Evolutionary conservation across 2,888 invertebrate species (phyloP).

Genomic region (Acleris cristana): DNA sequence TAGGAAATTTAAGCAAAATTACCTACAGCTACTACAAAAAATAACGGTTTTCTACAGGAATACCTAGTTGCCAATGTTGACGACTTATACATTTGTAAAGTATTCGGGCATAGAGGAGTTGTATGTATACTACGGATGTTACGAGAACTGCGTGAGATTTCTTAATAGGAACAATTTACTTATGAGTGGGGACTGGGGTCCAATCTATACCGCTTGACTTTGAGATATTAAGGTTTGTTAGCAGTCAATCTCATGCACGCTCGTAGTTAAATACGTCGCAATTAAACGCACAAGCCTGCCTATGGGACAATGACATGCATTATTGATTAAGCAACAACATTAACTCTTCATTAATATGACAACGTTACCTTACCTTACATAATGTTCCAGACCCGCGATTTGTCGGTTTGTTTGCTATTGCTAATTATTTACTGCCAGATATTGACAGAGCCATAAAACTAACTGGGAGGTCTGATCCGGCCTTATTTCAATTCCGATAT

Average conservation of each 20-base stretch:
- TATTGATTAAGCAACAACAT: constrained; percentile 19
- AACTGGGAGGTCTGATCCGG: constrained; percentile 54
- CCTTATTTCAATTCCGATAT: constrained; percentile 48
- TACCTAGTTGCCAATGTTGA: no score
- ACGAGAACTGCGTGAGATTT: no score
- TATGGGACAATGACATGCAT: constrained; percentile 33
- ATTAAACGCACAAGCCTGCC: constrained; percentile 20
- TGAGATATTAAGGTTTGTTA: constrained; percentile 23
- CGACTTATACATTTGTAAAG: no score
- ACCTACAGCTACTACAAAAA: no score
- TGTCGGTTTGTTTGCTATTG: constrained; percentile 12
- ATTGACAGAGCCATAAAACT: constrained; percentile 44
- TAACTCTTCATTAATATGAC: constrained; percentile 27
- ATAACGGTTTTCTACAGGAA: no score
- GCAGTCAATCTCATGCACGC: constrained; percentile 8
- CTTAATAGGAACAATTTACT: no score
- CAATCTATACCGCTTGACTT: constrained; percentile 22
- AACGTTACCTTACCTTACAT: constrained; percentile 7
- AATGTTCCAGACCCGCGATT: background rate
- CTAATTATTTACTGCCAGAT: constrained; percentile 35
- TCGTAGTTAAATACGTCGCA: constrained; percentile 3
- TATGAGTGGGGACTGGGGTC: background rate
- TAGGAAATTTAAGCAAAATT: no score
- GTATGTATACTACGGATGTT: no score
- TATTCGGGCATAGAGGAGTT: no score